Evolutionary conservation across 2,113 vertebrate genomes (phyloP).

Genomic region (Ellobius talpinus): DNA sequence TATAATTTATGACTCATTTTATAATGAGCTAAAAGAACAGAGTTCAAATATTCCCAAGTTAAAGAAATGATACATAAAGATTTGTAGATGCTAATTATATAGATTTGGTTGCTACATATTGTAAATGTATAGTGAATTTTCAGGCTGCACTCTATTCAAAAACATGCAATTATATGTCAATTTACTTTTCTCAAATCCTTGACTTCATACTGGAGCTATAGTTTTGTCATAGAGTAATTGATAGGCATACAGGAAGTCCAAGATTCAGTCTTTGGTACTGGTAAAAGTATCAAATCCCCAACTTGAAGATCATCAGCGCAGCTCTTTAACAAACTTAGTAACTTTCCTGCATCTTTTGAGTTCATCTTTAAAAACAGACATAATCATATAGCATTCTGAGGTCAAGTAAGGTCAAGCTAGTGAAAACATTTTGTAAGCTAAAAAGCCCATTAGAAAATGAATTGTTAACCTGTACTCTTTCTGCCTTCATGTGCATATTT

Average conservation of each 20-base stretch:
- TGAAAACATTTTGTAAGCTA: conserved; percentile 19
- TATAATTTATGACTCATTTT: neutral
- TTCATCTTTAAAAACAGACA: neutral
- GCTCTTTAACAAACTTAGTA: neutral
- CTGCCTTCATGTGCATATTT: conserved; percentile 21
- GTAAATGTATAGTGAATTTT: neutral
- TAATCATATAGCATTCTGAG: neutral
- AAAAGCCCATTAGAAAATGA: conserved; percentile 18
- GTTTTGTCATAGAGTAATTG: too few relatives aligned
- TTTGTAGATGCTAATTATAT: neutral
- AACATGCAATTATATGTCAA: neutral
- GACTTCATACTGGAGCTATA: neutral
- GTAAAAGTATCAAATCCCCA: neutral
- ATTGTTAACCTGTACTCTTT: neutral
- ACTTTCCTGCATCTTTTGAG: neutral
- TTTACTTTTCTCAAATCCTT: neutral
- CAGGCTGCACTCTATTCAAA: neutral
- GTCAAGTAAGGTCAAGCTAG: neutral
- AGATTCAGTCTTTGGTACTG: neutral
- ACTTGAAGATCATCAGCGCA: neutral
- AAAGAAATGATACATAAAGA: neutral
- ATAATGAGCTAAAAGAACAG: neutral
- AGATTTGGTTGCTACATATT: neutral
- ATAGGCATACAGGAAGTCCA: neutral
- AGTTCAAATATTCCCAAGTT: neutral